phyloP scores from a whole-genome alignment of 2,797 vertebrate species.

The Malurus splendens region DNA sequence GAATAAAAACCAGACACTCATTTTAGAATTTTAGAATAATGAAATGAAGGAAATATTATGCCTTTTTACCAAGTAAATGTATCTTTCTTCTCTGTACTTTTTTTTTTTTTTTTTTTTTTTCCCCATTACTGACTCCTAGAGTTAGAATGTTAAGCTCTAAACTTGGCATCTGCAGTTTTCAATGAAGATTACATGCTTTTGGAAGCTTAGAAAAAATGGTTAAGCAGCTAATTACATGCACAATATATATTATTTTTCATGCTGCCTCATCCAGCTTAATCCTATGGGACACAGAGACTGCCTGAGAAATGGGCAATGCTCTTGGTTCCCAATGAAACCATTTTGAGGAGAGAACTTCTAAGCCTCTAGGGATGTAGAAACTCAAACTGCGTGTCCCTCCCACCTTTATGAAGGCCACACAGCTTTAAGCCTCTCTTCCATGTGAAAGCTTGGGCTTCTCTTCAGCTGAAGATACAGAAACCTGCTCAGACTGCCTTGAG shows the following conservation, averaged over 20 bases:
- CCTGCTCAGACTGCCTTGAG: not conserved
- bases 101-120: not conserved
- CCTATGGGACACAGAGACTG: constrained; percentile 10
- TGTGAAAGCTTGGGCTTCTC: not conserved
- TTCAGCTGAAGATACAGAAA: not conserved
- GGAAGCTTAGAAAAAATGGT: constrained; percentile 32
- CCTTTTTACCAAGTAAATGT: not conserved
- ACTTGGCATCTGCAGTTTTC: constrained; percentile 23
- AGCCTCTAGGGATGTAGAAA: not conserved
- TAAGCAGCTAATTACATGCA: constrained; percentile 14
- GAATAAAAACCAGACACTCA: not conserved
- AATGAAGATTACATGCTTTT: constrained; percentile 42
- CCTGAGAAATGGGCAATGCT: constrained; percentile 38
- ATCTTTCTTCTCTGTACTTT: not conserved
- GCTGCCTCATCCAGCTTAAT: constrained; percentile 12
- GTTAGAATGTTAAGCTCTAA: constrained; percentile 17
- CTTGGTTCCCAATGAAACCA: constrained; percentile 25
- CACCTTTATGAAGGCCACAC: not conserved
- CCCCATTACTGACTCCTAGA: not conserved
- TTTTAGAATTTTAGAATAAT: not conserved
- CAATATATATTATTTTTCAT: constrained; percentile 43
- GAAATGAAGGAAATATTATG: not conserved
- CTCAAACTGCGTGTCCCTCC: not conserved
- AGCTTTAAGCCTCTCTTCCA: not conserved
- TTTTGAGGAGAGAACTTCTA: not conserved